Conservation (phyloP, 2,797 vertebrate species). For the Amblyopsis hoosieri region DNA sequence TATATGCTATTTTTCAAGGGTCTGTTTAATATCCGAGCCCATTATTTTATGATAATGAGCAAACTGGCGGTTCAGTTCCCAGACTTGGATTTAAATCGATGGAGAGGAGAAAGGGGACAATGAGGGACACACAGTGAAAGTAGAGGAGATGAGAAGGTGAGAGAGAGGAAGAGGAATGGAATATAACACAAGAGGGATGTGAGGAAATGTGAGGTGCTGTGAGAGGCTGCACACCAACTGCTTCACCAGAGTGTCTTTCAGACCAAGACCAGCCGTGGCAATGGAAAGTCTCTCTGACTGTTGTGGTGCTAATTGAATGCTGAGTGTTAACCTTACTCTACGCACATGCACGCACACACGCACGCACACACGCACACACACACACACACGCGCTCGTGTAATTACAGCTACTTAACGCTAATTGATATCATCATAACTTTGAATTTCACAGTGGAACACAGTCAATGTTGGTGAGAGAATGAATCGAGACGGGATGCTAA, state of each 20-base stretch:
- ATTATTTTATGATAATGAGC: constrained; percentile 82
- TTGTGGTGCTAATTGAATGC: constrained; percentile 59
- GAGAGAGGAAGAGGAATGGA: constrained; percentile 10
- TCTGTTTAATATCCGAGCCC: constrained; percentile 59
- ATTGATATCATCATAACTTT: too few relatives aligned
- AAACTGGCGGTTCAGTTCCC: constrained; percentile 49
- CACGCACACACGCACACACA: constrained; percentile 3
- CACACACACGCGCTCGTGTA: constrained; percentile 8
- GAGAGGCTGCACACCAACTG: constrained; percentile 35
- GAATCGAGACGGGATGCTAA: too few relatives aligned
- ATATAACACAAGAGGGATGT: constrained; percentile 9
- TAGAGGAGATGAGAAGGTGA: constrained; percentile 15
- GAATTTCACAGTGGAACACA: too few relatives aligned
- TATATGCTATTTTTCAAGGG: constrained; percentile 20
- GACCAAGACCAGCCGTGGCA: constrained; percentile 54
- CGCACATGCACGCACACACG: not conserved
- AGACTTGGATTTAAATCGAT: constrained; percentile 51
- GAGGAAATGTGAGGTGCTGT: constrained; percentile 37
- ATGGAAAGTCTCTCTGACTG: constrained; percentile 57
- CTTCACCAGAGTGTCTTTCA: constrained; percentile 43
- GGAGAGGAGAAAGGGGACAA: constrained; percentile 31
- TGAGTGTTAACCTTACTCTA: constrained; percentile 28
- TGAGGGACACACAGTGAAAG: not conserved
- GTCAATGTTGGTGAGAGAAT: too few relatives aligned
- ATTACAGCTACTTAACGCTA: not conserved